Evolutionary conservation across 1,140 invertebrate species (phyloP), one percentile per base, ranked within the genome.

Genomic region (Cyclina sinensis): DNA sequence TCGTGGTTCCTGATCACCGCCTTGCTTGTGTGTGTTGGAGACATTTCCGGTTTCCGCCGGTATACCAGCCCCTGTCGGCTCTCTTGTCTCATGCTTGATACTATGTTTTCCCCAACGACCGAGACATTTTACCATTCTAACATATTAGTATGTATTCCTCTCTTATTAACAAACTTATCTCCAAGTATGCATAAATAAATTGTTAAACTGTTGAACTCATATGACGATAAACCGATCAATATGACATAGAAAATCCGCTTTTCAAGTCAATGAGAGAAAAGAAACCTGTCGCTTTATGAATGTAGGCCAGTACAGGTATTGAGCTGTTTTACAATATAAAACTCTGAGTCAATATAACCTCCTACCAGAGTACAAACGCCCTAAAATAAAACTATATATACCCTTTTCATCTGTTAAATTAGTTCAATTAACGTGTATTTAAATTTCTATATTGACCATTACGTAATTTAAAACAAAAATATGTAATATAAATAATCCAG

Each of bases 61-160:
- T n/a, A n/a, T 18, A n/a, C 7, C 5, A 3, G 21, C 51, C 3
- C 3, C 5, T 18, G 51, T 54, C 12, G 3, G 51, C 2, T n/a
- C 24, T 62, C 24, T 24, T 4, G 57, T n/a, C 9, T 24, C 24
- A 4, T 62, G 57, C 14, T 62, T 62, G 3, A 62, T 9, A 62
- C 27, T n/a, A 62, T 62, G 57, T 62, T 62, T 62, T 62, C 57
- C 57, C 57, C 57, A 62, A 27, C 57, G 57, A n/a, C 57, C 57
- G 57, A 62, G 57, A 62, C 57, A 62, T 62, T 27, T 62, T 62
- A 62, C 57, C 57, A 62, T 62, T 62, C n/a, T 62, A 54, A n/a
- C 24, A 43, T 43, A 14, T 62, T 11, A 62, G 14, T 62, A 7
- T 27, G 5, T n/a, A 24, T 62, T 27, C 9, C 18, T n/a, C n/a